These are phyloP conservation scores for Loxodonta africana DNA, from an alignment of 2,113 vertebrate species.

Conservation along the genomic window DNA sequence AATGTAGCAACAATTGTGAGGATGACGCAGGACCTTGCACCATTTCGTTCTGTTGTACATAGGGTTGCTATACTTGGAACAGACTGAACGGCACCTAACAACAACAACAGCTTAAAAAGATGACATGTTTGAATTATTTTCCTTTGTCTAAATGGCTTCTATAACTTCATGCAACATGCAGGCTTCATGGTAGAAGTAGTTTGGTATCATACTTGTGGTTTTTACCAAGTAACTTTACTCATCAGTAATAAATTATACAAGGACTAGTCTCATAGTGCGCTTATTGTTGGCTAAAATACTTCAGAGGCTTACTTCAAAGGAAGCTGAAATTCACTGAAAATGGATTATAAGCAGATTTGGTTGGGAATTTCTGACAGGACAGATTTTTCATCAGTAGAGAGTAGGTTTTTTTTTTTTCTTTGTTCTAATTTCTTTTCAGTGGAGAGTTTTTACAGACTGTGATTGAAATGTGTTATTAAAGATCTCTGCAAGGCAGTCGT, in stretches of 20 bases:
- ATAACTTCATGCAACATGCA: conserved; percentile 6
- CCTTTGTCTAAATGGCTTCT: conserved; percentile 12
- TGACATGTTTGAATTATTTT: conserved; percentile 20
- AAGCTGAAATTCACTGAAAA: conserved; percentile 68
- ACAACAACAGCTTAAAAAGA: neutral
- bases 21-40: too few species aligned
- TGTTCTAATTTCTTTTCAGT: neutral
- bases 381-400: conserved; percentile 64
- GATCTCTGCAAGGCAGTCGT: conserved; percentile 67
- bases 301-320: conserved; percentile 73
- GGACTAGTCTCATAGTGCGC: conserved; percentile 21
- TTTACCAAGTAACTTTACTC: conserved; percentile 44
- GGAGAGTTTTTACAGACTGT: conserved; percentile 52
- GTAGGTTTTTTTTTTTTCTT: too few species aligned
- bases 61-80: too few species aligned
- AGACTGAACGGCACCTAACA: too few species aligned
- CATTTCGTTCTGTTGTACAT: too few species aligned
- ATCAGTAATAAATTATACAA: conserved; percentile 23
- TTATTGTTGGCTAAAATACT: conserved; percentile 55
- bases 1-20: too few species aligned
- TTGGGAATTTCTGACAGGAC: conserved; percentile 66
- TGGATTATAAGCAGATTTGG: conserved; percentile 73
- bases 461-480: conserved; percentile 71
- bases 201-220: conserved; percentile 44
- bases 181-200: conserved; percentile 38